Evolutionary conservation across 2,888 invertebrate genomes (phyloP).

Genomic region (Melipona bicolor): DNA sequence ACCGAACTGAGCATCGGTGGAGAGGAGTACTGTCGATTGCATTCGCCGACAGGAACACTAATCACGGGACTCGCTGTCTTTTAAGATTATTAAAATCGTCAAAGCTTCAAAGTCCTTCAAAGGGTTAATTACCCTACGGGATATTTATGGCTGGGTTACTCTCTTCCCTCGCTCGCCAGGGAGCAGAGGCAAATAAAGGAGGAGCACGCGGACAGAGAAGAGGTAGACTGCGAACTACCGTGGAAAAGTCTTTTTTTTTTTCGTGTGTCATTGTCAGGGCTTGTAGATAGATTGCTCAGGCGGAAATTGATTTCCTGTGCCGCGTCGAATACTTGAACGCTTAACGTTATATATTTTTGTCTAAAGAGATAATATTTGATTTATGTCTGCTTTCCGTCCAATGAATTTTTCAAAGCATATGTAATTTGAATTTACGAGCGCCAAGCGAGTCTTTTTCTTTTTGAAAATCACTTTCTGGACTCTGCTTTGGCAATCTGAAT

Average conservation of each 20-base stretch:
- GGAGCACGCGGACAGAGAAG: slow-evolving; percentile 61
- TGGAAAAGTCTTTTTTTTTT: slow-evolving; percentile 62
- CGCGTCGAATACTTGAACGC: slow-evolving; percentile 40
- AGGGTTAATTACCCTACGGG: slow-evolving; percentile 83
- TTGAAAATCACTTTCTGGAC: neutral
- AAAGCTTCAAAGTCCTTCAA: slow-evolving; percentile 82
- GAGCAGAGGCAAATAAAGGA: slow-evolving; percentile 71
- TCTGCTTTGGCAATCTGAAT: neutral
- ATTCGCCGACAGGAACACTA: slow-evolving; percentile 77
- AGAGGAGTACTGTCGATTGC: slow-evolving; percentile 75
- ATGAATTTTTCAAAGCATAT: neutral
- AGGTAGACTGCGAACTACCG: slow-evolving; percentile 55
- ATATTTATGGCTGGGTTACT: slow-evolving; percentile 80
- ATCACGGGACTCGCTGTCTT: slow-evolving; percentile 79
- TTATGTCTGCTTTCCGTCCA: neutral
- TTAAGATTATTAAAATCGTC: slow-evolving; percentile 83
- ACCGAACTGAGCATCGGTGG: slow-evolving; percentile 58
- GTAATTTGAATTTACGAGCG: neutral
- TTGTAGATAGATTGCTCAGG: slow-evolving; percentile 55
- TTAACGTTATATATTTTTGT: slow-evolving; percentile 12
- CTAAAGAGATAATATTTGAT: neutral
- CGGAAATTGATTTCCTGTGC: slow-evolving; percentile 55
- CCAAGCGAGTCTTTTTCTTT: neutral
- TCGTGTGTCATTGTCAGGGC: slow-evolving; percentile 61
- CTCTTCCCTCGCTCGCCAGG: slow-evolving; percentile 68